Base-by-base conservation (phyloP, 2,888 invertebrate species). In the Hylaea fasciaria region DNA sequence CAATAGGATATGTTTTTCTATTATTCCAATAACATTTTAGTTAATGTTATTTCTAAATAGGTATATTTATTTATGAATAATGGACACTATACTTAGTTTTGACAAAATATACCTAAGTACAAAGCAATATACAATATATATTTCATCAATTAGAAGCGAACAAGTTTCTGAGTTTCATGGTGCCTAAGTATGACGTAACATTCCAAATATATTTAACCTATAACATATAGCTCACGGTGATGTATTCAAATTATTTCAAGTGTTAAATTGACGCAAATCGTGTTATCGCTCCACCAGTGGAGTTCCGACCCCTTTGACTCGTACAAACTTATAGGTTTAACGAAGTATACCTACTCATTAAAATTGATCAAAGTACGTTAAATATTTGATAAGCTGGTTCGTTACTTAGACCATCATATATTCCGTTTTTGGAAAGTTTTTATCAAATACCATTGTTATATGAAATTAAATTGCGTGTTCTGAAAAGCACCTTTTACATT, bases 191-290 rank as follows among this genome's bases (percentile, higher is more conserved):
- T 35, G n/a, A 13, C 50, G 47, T 43, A 64, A 59, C 10, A 57
- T 64, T 64, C 44, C 28, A n/a, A 16, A 50, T 28, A 60, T 70
- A 48, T 51, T 14, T 41, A 16, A 11, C 10, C n/a, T n/a, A 0
- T n/a, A n/a, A n/a, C 22, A 63, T 63, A 55, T 66, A 52, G 62
- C 51, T 62, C 59, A 65, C 66, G 61, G 60, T 76, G 68, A 76
- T 75, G 66, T 76, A 77, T 79, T 76, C 72, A 72, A 76, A 77
- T 76, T 71, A 71, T 69, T 71, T 65, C 66, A 64, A 70, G 65
- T 71, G 71, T 69, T 71, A 71, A 69, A 76, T 71, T 68, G 51
- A 65, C 52, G 65, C 55, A 65, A 74, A 72, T 74, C 53, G 50
- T 45, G 48, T 64, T 65, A 65, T 61, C 51, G 51, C 58, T 64